Base-by-base conservation (phyloP, 2,797 vertebrate species). In the Hypotaenidia okinawae region DNA sequence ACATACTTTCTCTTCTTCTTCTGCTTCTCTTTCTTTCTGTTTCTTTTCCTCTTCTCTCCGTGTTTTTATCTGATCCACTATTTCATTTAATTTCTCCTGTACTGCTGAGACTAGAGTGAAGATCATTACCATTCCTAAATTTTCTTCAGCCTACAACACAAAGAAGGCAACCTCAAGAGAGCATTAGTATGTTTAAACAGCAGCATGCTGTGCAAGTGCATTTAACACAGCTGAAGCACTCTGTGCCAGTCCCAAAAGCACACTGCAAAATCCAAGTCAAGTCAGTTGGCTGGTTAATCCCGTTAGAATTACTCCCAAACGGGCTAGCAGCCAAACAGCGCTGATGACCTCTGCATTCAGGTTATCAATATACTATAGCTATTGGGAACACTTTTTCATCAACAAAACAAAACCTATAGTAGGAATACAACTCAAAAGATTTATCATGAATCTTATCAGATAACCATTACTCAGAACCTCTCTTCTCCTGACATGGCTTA, bases 111-210 rank as follows among this genome's bases (percentile, higher is more conserved):
- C 99, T 94, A 99, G 96, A 32, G 99, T 99, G 97, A 99, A 99
- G 78, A 99, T 99, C 99, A 99, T 99, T 51, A 99, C 99, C 99
- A 99, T 99, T 74, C 99, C 99, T 87, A 99, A 97, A 96, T 99
- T 99, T 95, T 99, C 99, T 93, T 99, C 98, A 59, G 98, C 98
- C 99, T 99, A 92, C 32, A 92, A 96, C 24, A 92, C 49, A 95
- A 92, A 96, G 47, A 89, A 51, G 7, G 32, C 28, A 94, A 75
- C 5, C 33, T 93, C 39, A 94, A 61, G 54, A 92, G 76, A 33
- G 13, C 17, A 7, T 17, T 37, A 49, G 12, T 10, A n/a, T 2
- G 2, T 66, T 92, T 39, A 63, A 55, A 84, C 85, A 95, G 32
- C 41, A 87, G 19, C 4, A 51, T 21, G 25, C 23, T 24, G 22